A percentile compares a stretch with the other conserved stretches of the same genome.
Evolutionary conservation across 1,140 invertebrate species (phyloP).

Genomic region (Diabrotica virgifera): DNA sequence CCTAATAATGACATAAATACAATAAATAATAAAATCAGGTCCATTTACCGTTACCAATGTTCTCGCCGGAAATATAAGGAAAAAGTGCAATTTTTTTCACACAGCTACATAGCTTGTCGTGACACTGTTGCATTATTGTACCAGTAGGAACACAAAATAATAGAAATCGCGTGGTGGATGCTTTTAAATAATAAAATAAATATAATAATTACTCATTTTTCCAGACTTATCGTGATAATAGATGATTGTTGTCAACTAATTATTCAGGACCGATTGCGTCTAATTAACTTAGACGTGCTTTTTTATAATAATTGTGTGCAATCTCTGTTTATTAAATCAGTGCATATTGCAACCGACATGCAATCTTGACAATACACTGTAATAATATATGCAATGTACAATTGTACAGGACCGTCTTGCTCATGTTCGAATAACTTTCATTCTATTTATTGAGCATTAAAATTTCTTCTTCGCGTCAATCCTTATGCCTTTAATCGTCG

Average conservation of each 20-base stretch:
- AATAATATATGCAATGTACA: conserved; percentile 19
- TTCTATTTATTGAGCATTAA: too few species aligned
- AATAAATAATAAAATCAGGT: not conserved
- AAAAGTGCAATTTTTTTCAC: too few species aligned
- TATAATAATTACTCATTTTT: not conserved
- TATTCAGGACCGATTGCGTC: conserved; percentile 6
- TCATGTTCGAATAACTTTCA: too few species aligned
- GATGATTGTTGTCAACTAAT: conserved; percentile 21
- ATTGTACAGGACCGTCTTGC: conserved; percentile 21
- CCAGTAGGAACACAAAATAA: not conserved
- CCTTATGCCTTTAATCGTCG: too few species aligned
- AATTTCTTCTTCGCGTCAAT: too few species aligned
- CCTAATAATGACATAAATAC: conserved; percentile 1
- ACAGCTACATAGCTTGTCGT: too few species aligned
- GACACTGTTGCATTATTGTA: too few species aligned
- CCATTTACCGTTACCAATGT: too few species aligned
- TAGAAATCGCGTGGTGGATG: conserved; percentile 4
- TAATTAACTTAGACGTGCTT: conserved; percentile 23
- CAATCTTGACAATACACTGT: conserved; percentile 32
- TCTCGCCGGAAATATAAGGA: too few species aligned
- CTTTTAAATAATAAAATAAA: not conserved
- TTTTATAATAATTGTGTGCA: conserved; percentile 27
- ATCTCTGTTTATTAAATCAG: conserved; percentile 19
- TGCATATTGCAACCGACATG: conserved; percentile 19
- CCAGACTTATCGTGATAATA: conserved; percentile 11